Evolutionary conservation across 2,113 vertebrate genomes (phyloP).

Genomic region (Notiomystis cincta): DNA sequence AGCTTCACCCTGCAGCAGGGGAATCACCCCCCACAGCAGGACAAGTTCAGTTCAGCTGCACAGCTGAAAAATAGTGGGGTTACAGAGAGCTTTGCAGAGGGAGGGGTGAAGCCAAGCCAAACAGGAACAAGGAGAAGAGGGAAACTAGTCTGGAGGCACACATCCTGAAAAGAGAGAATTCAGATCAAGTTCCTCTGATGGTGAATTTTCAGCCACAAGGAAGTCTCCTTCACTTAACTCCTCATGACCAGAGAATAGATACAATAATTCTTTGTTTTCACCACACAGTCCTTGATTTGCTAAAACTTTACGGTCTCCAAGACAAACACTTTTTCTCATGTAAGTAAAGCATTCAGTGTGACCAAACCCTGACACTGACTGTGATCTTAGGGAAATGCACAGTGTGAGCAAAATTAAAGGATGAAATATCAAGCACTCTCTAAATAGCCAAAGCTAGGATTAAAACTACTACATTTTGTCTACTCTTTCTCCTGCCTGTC

Average conservation of each 20-base stretch:
- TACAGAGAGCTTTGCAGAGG: not conserved
- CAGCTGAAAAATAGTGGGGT: not conserved
- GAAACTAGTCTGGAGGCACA: not conserved
- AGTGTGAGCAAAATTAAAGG: not conserved
- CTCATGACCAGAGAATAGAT: not conserved
- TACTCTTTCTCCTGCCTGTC: not conserved
- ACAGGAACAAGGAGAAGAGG: not conserved
- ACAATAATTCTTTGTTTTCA: not conserved
- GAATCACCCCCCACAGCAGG: accelerated
- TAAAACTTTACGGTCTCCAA: not conserved
- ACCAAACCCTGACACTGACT: not conserved
- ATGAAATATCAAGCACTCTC: not conserved
- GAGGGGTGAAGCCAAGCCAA: not conserved
- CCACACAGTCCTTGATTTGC: not conserved
- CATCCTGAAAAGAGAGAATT: not conserved
- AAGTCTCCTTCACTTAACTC: not conserved
- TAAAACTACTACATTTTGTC: not conserved
- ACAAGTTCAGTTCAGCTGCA: not conserved
- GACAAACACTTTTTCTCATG: not conserved
- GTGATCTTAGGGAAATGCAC: not conserved
- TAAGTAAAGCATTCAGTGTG: not conserved
- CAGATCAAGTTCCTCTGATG: not conserved
- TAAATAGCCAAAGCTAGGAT: not conserved
- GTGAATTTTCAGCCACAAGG: not conserved
- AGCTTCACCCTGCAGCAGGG: not conserved